Evolutionary conservation across 2,888 invertebrate genomes (phyloP).

Genomic region (Lumbricus terrestris): DNA sequence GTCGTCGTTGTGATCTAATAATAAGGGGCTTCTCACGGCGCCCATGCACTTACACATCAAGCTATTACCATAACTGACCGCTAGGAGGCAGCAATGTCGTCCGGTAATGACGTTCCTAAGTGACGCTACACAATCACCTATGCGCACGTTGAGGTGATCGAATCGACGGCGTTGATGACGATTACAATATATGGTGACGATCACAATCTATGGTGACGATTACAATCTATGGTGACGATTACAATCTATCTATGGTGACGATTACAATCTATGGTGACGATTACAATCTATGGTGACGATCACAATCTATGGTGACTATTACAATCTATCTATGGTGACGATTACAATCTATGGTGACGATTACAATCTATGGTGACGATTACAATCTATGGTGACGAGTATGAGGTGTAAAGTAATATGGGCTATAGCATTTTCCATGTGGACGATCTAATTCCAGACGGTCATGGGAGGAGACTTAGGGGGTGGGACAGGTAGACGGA

Average conservation of each 20-base stretch:
- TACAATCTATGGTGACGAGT: not conserved
- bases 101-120: not conserved
- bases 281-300: not conserved
- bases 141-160: not conserved
- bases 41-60: not conserved
- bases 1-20: not conserved
- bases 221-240: not conserved
- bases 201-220: too few relatives aligned
- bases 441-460: not conserved
- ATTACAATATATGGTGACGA: too few relatives aligned
- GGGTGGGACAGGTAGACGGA: too few relatives aligned
- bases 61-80: not conserved
- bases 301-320: too few relatives aligned
- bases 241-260: too few relatives aligned
- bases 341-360: too few relatives aligned
- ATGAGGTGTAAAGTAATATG: not conserved
- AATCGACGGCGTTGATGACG: not conserved
- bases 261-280: too few relatives aligned
- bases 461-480: too few relatives aligned
- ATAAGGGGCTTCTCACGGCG: conserved; percentile 3
- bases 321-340: too few relatives aligned
- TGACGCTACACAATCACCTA: not conserved
- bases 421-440: not conserved
- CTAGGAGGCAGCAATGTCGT: not conserved
- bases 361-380: too few relatives aligned